Base-by-base conservation (phyloP, 2,888 invertebrate species). In the Zhuqinia jingwanae region DNA sequence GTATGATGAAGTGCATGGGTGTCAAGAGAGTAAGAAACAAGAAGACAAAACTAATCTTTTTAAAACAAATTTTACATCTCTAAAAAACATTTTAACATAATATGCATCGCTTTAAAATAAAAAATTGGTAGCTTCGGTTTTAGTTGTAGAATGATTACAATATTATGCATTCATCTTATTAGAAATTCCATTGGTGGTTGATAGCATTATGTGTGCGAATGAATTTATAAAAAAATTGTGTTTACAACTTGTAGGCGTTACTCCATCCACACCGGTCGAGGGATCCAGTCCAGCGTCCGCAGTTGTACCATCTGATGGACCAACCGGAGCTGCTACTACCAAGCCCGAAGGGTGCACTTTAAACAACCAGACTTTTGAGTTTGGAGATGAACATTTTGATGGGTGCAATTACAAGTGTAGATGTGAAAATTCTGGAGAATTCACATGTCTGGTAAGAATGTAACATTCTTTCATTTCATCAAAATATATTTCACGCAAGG, bases 361-460 rank as follows among this genome's bases (percentile, higher is more conserved):
- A 83, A 91, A 92, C 76, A 92, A 91, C 85, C 90, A 89, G 30
- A 92, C 91, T 25, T 92, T 92, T 88, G 85, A 86, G 1, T 91
- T 91, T 47, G 92, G 92, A 6, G 92, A 92, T 85, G 91, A 91
- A 15, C 92, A 92, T 87, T 91, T 91, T 78, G 92, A 92, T 77
- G 91, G 91, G 15, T 92, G 92, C 85, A 91, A 91, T 11, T 91
- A 91, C 77, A 91, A 91, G 76, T 92, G 92, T 82, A 88, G 91
- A 53, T 92, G 92, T 85, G 91, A 91, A 83, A 90, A 90, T 36
- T 91, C 91, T 75, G 90, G 91, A 10, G 92, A 92, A 88, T 91
- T 92, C 22, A 90, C 92, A 42, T 92, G 92, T 87, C 90, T 92
- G 85, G 91, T 91, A 89, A 87, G 90, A 82, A 20, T 22, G 30